Conservation (phyloP, 2,113 vertebrate genomes). For the Orthochromis indermauri region DNA sequence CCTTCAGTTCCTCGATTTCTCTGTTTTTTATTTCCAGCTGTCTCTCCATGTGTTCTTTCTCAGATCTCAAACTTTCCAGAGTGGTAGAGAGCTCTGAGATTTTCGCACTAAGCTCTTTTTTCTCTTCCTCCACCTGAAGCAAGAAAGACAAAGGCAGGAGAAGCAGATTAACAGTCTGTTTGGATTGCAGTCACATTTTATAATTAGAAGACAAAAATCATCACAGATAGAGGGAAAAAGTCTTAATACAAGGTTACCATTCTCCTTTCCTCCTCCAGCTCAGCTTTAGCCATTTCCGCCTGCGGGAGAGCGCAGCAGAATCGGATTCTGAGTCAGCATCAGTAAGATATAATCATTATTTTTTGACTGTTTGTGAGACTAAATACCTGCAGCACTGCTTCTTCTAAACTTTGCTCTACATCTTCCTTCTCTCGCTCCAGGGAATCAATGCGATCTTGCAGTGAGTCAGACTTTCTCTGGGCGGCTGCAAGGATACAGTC, state of each 20-base stretch:
- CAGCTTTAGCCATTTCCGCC: slow-evolving; percentile 75
- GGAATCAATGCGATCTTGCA: slow-evolving; percentile 66
- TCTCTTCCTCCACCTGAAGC: slow-evolving; percentile 57
- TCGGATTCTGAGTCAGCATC: neutral
- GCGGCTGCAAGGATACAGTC: slow-evolving; percentile 36
- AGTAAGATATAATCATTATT: neutral
- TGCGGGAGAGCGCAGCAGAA: neutral
- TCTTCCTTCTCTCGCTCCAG: slow-evolving; percentile 67
- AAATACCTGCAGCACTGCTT: slow-evolving; percentile 73
- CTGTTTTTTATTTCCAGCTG: slow-evolving; percentile 46
- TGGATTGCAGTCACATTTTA: neutral
- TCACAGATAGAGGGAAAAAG: neutral
- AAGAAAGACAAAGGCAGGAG: neutral
- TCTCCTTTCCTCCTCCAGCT: slow-evolving; percentile 67
- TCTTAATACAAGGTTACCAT: slow-evolving; percentile 4
- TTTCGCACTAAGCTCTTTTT: slow-evolving; percentile 26
- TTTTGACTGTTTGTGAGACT: neutral
- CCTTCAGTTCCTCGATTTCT: slow-evolving; percentile 49
- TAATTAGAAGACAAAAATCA: neutral
- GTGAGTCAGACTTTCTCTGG: slow-evolving; percentile 69
- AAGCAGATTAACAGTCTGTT: neutral
- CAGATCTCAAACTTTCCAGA: slow-evolving; percentile 57
- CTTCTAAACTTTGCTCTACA: slow-evolving; percentile 65
- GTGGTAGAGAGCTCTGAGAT: slow-evolving; percentile 38
- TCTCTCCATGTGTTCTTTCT: slow-evolving; percentile 69